Conservation (phyloP, 2,888 invertebrate genomes). For the Clepsis dumicolana region DNA sequence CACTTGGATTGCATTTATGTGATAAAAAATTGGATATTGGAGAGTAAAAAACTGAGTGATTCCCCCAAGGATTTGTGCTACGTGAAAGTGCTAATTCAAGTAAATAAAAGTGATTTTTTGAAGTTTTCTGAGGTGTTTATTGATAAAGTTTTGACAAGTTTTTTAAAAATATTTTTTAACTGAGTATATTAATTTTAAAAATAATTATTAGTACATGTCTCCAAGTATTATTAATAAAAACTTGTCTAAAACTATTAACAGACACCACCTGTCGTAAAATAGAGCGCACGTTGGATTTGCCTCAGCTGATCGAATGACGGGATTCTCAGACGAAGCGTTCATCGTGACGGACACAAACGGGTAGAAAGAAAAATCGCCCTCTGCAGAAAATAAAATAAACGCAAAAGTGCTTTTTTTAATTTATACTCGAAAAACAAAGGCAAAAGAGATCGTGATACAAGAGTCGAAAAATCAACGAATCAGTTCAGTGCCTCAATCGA, state of each 20-base stretch:
- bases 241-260: slow-evolving; percentile 54
- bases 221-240: slow-evolving; percentile 38
- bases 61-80: slow-evolving; percentile 56
- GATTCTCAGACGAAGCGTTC: slow-evolving; percentile 64
- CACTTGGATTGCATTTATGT: slow-evolving; percentile 76
- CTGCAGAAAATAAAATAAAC: background rate
- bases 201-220: background rate
- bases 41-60: slow-evolving; percentile 64
- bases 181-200: background rate
- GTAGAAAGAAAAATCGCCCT: slow-evolving; percentile 43
- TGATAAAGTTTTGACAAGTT: slow-evolving; percentile 56
- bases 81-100: slow-evolving; percentile 65
- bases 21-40: slow-evolving; percentile 72
- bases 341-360: slow-evolving; percentile 54
- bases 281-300: slow-evolving; percentile 61
- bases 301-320: slow-evolving; percentile 70
- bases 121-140: slow-evolving; percentile 52
- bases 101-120: slow-evolving; percentile 67
- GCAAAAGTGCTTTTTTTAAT: background rate
- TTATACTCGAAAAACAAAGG: background rate
- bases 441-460: background rate
- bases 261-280: slow-evolving; percentile 62
- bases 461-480: background rate
- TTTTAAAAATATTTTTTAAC: slow-evolving; percentile 41
- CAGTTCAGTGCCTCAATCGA: slow-evolving; percentile 16